Evolutionary conservation across 1,140 invertebrate species (phyloP), one percentile per base, ranked within the genome.

Genomic region (Hormaphis cornu): DNA sequence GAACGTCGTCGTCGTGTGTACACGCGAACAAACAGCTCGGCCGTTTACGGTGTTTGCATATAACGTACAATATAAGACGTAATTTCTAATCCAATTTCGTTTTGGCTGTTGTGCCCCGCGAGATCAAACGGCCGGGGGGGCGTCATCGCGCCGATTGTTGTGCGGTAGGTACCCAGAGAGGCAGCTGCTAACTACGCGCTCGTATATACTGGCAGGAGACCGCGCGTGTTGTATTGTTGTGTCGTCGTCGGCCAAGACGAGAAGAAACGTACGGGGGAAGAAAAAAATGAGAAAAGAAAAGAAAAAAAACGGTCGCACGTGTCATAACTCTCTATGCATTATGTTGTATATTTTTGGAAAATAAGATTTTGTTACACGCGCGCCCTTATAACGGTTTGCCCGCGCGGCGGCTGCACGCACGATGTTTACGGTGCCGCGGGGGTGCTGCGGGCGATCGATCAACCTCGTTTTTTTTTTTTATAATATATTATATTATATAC

Each of bases 81-180:
- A 66, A 66, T 66, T 66, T 46, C 28, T 66, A 66, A 66, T 66
- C 61, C 61, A 66, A 66, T 66, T 66, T 66, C 61, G 61, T 66
- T 66, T 48, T 26, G 61, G 61, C 50, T 35, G 61, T 66, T 66
- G n/a, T n/a, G n/a, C n/a, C n/a, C n/a, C n/a, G 20, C 28, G 28
- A 66, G 61, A 66, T 66, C 61, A 66, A 66, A 66, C 61, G 35
- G 44, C 61, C 26, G 44, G 53, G 1, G 58, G 56, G 24, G 59
- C 59, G 59, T 63, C 10, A 33, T 48, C 59, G n/a, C n/a, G n/a
- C n/a, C n/a, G 44, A 66, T 66, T 66, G 61, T 66, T 66, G 61
- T 66, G 18, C n/a, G 52, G 2, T 22, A 16, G n/a, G n/a, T n/a
- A n/a, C n/a, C n/a, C n/a, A n/a, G 14, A 9, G 33, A 14, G 8